phyloP scores from a whole-genome alignment of 2,113 vertebrate species.

The Mirounga angustirostris region DNA sequence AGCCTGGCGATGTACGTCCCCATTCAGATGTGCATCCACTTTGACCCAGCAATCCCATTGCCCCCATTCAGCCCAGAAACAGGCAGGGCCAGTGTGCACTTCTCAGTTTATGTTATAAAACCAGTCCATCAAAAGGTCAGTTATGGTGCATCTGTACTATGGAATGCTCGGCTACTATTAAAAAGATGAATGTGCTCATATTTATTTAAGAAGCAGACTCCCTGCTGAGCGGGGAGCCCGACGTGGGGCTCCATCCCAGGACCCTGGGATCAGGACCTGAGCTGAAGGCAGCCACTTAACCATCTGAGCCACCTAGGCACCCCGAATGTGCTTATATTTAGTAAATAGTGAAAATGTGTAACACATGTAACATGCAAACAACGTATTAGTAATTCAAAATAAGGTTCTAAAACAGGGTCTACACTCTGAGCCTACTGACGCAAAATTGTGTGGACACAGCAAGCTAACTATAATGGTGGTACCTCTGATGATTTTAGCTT shows the following conservation, averaged over 20 bases:
- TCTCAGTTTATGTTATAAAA: not conserved
- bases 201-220: too few species aligned
- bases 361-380: not conserved
- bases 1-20: not conserved
- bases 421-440: not conserved
- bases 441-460: not conserved
- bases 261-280: too few species aligned
- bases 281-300: too few species aligned
- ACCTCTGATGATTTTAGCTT: not conserved
- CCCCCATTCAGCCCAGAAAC: not conserved
- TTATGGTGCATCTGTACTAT: not conserved
- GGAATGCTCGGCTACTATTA: not conserved
- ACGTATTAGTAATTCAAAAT: not conserved
- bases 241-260: too few species aligned
- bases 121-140: not conserved
- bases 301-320: too few species aligned
- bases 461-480: not conserved
- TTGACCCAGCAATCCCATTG: not conserved
- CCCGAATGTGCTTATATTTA: not conserved
- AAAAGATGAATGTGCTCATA: not conserved
- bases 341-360: not conserved
- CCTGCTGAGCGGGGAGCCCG: too few species aligned
- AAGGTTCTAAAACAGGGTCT: not conserved
- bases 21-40: not conserved
- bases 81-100: not conserved